Conservation (phyloP, 1,140 invertebrate species). For the Chionoecetes opilio region DNA sequence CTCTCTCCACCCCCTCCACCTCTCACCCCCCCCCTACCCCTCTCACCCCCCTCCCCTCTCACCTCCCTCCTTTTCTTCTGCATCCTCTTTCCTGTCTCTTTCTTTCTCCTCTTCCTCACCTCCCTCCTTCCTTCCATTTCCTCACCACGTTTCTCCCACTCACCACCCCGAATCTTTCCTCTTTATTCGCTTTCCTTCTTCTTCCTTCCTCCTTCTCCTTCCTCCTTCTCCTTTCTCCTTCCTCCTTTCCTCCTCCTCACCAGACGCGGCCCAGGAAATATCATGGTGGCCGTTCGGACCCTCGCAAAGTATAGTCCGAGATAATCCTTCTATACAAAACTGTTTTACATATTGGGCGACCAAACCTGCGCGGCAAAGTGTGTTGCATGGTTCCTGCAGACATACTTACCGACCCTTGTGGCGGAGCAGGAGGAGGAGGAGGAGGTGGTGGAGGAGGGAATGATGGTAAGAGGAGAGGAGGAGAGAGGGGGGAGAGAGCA, state of each 20-base stretch:
- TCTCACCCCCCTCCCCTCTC: not conserved
- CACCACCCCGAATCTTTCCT: not conserved
- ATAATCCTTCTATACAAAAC: conserved; percentile 31
- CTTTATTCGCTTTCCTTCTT: not conserved
- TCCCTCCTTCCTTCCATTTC: not conserved
- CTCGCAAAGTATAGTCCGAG: not conserved
- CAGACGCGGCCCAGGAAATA: not conserved
- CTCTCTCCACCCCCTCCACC: not conserved
- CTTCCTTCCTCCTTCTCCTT: not conserved
- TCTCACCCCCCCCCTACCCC: not conserved
- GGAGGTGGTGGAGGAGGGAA: not conserved
- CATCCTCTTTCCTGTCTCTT: not conserved
- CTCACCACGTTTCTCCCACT: not conserved
- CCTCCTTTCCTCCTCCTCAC: not conserved
- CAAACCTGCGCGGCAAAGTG: not conserved
- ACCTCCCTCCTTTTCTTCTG: not conserved
- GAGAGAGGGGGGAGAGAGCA: not conserved
- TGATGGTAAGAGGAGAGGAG: not conserved
- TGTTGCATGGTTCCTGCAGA: not conserved
- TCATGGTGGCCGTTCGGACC: not conserved
- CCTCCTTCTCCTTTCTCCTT: not conserved
- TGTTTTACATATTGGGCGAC: not conserved
- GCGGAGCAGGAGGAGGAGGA: not conserved
- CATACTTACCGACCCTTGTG: not conserved
- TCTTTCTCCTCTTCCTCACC: not conserved